Evolutionary conservation across 2,797 vertebrate species (phyloP), one percentile per base, ranked within the genome.

Genomic region (Chaetophractus vellerosus): DNA sequence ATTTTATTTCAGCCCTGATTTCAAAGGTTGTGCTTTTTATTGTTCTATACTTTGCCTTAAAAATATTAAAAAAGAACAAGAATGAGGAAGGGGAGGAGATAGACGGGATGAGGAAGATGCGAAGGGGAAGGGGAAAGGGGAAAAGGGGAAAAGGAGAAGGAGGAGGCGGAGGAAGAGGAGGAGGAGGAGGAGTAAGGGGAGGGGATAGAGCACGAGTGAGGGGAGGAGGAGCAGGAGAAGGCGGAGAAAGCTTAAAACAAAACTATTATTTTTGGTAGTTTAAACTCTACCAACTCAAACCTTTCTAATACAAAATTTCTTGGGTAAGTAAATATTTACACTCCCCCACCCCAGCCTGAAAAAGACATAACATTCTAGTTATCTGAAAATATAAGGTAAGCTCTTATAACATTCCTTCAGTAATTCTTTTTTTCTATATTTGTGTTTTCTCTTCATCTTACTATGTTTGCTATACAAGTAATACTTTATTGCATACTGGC

Each of bases 271-370:
- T 52, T 75, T 28, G 68, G 15, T 36, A 92, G 55, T 69, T 97
- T 71, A 88, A 94, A 95, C 96, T 26, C 23, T 66, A 18, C 3
- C 38, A 96, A 31, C 71, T 93, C 86, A 80, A 90, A 94, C 93
- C 45, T 82, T 82, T 74, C 12, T 90, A 90, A 75, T 86, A 90
- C 6, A 90, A 92, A 91, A 86, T 85, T 31, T 95, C n/a, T 64
- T 85, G 12, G 36, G 75, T 80, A 94, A 95, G 50, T 90, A 93
- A 79, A 31, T 63, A 80, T 15, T 79, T 96, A 5, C 26, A 14
- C 12, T 9, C 23, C 19, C 19, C 24, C 16, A 45, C 41, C 36
- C 6, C 50, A 48, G 15, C 18, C 45, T 71, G 23, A 93, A 82
- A 96, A 81, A 91, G 31, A 86, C 0, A 28, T 26, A 94, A 88